phyloP scores from a whole-genome alignment of 2,797 vertebrate genomes.

The Peromyscus attwateri region DNA sequence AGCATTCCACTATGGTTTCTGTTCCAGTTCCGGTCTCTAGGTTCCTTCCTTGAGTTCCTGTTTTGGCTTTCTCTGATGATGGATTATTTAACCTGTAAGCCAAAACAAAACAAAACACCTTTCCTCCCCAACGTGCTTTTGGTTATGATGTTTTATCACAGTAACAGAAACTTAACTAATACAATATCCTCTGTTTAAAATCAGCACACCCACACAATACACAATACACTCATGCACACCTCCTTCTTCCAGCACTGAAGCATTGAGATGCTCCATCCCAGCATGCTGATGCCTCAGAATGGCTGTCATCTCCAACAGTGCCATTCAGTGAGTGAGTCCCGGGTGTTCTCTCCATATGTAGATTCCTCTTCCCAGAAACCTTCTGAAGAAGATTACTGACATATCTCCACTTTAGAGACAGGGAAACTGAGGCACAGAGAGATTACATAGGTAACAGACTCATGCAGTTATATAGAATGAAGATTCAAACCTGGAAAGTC shows the following conservation, averaged over 20 bases:
- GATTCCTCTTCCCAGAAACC: not conserved
- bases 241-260: not conserved
- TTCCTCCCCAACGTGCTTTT: too few species aligned
- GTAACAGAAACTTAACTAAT: not conserved
- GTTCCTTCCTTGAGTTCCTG: not conserved
- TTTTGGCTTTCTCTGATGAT: not conserved
- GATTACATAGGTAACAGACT: not conserved
- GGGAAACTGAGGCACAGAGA: not conserved
- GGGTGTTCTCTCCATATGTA: too few species aligned
- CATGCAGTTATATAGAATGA: not conserved
- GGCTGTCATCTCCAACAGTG: not conserved
- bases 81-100: not conserved
- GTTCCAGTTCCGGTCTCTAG: not conserved
- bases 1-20: not conserved
- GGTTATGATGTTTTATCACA: not conserved
- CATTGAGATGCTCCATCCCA: not conserved
- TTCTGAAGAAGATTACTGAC: not conserved
- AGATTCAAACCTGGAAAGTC: not conserved
- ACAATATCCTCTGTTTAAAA: not conserved
- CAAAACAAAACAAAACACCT: not conserved
- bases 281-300: too few species aligned
- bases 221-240: not conserved
- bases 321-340: not conserved
- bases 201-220: not conserved
- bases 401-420: not conserved